Evolutionary conservation across 2,113 vertebrate genomes (phyloP), one percentile per base, ranked within the genome.

Genomic region (Pseudopipra pipra): DNA sequence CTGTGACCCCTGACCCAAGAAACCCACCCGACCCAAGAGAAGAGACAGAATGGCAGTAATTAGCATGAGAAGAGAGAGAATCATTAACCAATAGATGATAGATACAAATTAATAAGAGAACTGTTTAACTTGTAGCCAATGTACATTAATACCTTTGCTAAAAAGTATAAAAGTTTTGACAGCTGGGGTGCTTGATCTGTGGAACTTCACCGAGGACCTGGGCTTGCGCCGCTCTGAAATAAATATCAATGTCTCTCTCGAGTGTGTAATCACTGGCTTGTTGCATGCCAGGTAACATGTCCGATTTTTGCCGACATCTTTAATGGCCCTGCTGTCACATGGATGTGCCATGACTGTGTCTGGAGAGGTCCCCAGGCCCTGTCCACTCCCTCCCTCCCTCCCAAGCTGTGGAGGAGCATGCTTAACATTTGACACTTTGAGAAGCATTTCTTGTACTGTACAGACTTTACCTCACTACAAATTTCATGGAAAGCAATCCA

Each of bases 401-500:
- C 17, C 5, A 12, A 28, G 19, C 2, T 20, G 58, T 8, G 35
- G 24, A 19, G 41, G 4, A n/a, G 25, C 12, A 13, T 21, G 5
- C 5, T 3, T 8, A 7, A 27, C 12, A 16, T 30, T 24, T 0
- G 1, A 43, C 7, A n/a, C 4, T 44, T 20, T 5, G 2, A 22
- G 31, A 37, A 23, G 5, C 22, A 7, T 33, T 79, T 54, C 27
- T 52, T 17, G 8, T 12, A 9, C 2, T 1, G 9, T 33, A 8
- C 10, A 24, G 43, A 3, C 23, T 31, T 56, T 19, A 7, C 11
- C n/a, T 44, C 63, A 39, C 47, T 72, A 21, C 75, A 62, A 54
- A 19, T 33, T 22, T 8, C 1, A 3, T 7, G 14, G 35, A 28
- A 47, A 39, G 11, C 12, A 25, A 0, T 28, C 12, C 1, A 0